Evolutionary conservation across 1,140 invertebrate species (phyloP), one percentile per base, ranked within the genome.

Genomic region (Diachasma alloeum): DNA sequence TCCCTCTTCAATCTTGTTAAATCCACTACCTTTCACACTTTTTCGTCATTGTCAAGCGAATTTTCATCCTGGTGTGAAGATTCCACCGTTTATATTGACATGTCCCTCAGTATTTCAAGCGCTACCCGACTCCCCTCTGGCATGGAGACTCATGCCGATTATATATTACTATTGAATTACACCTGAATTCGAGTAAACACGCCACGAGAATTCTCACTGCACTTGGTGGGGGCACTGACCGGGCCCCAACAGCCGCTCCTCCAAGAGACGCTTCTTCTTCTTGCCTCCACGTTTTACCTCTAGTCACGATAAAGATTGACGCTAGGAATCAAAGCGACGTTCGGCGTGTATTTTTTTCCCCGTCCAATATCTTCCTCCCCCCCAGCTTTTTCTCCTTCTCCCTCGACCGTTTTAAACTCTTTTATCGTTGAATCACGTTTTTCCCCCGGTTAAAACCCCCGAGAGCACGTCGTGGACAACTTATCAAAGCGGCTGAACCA

Each of bases 221-320:
- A 17, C 77, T 79, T 78, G 79, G 81, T 78, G 83, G 78, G 86
- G 83, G 80, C 87, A 91, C 85, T 83, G 86, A 88, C 90, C 91
- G 89, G 85, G 85, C 63, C n/a, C 36, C 24, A 66, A 84, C 86
- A 89, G 84, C 87, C 83, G 83, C 85, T 81, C 85, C 85, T 85
- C 84, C 84, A 82, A 39, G 31, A 42, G 75, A 80, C 80, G 82
- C 87, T 88, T 88, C 86, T 85, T 74, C 59, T 66, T 46, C 63
- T 46, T 31, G 15, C 69, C 42, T 17, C 22, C 24, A 44, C 74
- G 15, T 75, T 44, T 42, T 36, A 15, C 63, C 39, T 22, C 44
- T 56, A 37, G 39, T 74, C 36, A 24, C 59, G 59, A 63, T 63
- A 63, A 63, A 63, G 59, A 63, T 63, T 63, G 59, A 63, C 59